Conservation (phyloP, 2,888 invertebrate species). For the Andrena camellia region DNA sequence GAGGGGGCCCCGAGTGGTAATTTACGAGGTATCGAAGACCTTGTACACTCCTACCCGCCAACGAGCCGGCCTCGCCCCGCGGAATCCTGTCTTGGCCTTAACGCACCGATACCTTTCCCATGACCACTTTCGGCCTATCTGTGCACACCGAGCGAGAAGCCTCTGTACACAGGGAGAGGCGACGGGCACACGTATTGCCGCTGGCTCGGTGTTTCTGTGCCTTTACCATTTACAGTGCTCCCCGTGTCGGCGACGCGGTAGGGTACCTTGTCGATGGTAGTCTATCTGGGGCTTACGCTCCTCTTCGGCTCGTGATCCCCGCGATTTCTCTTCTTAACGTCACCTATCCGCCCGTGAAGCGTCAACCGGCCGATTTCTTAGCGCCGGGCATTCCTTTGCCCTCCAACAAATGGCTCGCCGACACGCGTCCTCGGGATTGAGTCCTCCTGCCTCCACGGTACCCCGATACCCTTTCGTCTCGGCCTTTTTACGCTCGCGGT, state of each 20-base stretch:
- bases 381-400: slow-evolving; percentile 58
- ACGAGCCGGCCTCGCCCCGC: slow-evolving; percentile 82
- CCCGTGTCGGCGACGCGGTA: slow-evolving; percentile 73
- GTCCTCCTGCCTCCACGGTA: slow-evolving; percentile 28
- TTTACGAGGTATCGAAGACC: slow-evolving; percentile 85
- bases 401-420: slow-evolving; percentile 65
- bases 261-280: slow-evolving; percentile 74
- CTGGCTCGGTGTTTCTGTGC: slow-evolving; percentile 43
- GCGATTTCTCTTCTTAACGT: slow-evolving; percentile 72
- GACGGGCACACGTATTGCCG: slow-evolving; percentile 11
- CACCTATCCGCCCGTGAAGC: slow-evolving; percentile 64
- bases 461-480: slow-evolving; percentile 17
- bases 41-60: slow-evolving; percentile 84
- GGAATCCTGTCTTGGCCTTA: slow-evolving; percentile 81
- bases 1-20: slow-evolving; percentile 77
- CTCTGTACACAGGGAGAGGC: slow-evolving; percentile 24
- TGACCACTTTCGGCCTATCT: slow-evolving; percentile 77
- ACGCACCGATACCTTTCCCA: slow-evolving; percentile 81
- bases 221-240: slow-evolving; percentile 75
- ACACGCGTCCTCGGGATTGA: slow-evolving; percentile 65
- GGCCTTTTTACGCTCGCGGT: slow-evolving; percentile 13
- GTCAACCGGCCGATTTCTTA: slow-evolving; percentile 69
- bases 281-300: slow-evolving; percentile 61
- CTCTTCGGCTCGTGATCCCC: slow-evolving; percentile 53
- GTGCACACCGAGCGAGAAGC: slow-evolving; percentile 52